phyloP scores from a whole-genome alignment of 2,113 vertebrate species.

The Nipponia nippon region DNA sequence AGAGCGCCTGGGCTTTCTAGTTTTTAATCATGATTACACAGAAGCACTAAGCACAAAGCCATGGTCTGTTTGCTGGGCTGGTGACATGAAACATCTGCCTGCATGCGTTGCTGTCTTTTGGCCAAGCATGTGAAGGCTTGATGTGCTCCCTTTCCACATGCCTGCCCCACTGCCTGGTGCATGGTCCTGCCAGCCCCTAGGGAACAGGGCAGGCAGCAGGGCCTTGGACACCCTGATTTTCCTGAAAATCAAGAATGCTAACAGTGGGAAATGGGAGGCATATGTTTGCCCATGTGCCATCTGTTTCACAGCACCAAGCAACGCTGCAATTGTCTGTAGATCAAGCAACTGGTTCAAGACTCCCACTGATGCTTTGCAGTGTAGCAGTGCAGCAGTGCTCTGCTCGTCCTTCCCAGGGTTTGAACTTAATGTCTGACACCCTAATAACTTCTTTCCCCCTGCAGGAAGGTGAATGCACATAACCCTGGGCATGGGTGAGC shows the following conservation, averaged over 20 bases:
- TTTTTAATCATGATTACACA: no score
- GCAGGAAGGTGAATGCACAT: neutral
- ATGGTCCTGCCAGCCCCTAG: fast-evolving
- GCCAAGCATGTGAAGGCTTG: fast-evolving
- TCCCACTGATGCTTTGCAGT: neutral
- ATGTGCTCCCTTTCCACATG: fast-evolving
- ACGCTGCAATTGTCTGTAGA: neutral
- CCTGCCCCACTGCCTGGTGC: fast-evolving
- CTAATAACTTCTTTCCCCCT: neutral
- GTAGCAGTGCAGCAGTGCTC: neutral
- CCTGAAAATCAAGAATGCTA: neutral
- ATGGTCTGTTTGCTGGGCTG: neutral
- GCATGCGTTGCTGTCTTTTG: neutral
- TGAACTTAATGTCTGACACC: neutral
- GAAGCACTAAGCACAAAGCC: no score
- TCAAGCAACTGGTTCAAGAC: neutral
- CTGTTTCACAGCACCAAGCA: neutral
- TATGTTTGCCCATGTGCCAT: fast-evolving
- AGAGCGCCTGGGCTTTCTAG: no score
- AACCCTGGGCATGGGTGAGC: neutral
- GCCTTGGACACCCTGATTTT: fast-evolving
- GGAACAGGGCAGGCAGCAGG: neutral
- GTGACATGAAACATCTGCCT: neutral
- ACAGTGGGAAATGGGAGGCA: neutral
- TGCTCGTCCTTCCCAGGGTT: neutral